phyloP scores from a whole-genome alignment of 2,113 vertebrate species.

The Mustelus asterias region DNA sequence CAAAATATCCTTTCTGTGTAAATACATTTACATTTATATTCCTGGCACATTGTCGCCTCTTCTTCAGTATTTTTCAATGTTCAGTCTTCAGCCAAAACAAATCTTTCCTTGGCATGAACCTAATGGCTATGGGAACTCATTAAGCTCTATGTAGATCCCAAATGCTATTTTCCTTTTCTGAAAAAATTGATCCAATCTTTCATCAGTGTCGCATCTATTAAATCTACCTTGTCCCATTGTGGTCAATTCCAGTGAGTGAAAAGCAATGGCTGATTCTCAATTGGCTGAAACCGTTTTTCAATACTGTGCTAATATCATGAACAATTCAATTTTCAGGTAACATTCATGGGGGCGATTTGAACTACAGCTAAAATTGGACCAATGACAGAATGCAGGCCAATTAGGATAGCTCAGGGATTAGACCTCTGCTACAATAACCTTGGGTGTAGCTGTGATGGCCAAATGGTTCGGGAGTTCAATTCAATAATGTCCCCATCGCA shows the following conservation, averaged over 20 bases:
- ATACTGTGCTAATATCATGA: background rate
- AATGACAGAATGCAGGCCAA: background rate
- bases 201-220: background rate
- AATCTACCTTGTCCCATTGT: background rate
- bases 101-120: background rate
- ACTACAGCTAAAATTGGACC: background rate
- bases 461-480: no score
- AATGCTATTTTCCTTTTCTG: background rate
- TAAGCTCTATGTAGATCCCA: background rate
- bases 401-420: background rate
- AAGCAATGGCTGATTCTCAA: background rate
- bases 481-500: no score
- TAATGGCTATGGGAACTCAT: background rate
- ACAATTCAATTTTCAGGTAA: background rate
- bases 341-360: background rate
- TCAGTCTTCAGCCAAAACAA: constrained; percentile 11
- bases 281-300: background rate
- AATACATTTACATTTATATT: constrained; percentile 28
- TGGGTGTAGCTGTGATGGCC: no score
- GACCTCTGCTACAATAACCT: background rate
- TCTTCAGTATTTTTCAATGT: background rate
- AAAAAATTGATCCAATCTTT: constrained; percentile 16
- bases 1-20: constrained; percentile 14
- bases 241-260: background rate
- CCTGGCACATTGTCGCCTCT: constrained; percentile 5